A percentile compares a stretch with the other conserved stretches of the same genome.
These are phyloP conservation scores for Coelopa frigida DNA, from an alignment of 1,140 invertebrate species.

Conservation along the genomic window DNA sequence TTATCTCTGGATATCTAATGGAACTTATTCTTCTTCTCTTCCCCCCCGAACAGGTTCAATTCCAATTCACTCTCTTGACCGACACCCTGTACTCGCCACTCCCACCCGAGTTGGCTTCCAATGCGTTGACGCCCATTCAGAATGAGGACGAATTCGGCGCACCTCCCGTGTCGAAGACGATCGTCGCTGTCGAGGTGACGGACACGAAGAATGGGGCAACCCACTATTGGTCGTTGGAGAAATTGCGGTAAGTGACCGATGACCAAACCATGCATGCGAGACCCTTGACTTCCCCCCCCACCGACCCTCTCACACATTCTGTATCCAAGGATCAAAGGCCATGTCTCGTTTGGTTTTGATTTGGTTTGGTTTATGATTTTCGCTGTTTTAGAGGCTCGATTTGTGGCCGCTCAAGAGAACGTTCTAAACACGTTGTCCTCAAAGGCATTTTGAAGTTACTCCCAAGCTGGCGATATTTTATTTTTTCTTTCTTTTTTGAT, in stretches of 20 bases:
- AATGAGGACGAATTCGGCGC: conserved; percentile 62
- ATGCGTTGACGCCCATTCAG: conserved; percentile 39
- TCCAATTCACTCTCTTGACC: conserved; percentile 96
- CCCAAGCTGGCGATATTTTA: conserved; percentile 8
- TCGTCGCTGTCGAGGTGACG: conserved; percentile 98
- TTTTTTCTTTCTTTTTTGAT: conserved; percentile 3
- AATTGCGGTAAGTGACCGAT: conserved; percentile 88
- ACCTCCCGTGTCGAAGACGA: conserved; percentile 73
- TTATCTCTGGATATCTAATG: too few relatives aligned
- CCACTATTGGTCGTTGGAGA: conserved; percentile 98
- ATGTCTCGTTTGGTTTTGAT: background rate
- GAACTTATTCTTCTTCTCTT: background rate
- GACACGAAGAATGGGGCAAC: conserved; percentile 98
- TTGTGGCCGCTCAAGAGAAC: too few relatives aligned
- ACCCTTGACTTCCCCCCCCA: too few relatives aligned
- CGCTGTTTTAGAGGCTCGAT: too few relatives aligned
- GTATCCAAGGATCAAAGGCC: background rate
- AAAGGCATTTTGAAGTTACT: conserved; percentile 14
- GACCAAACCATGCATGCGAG: too few relatives aligned
- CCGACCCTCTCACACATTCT: too few relatives aligned
- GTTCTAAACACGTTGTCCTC: too few relatives aligned
- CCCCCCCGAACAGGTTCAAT: conserved; percentile 88
- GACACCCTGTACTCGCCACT: conserved; percentile 96
- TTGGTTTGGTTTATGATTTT: background rate
- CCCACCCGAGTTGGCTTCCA: conserved; percentile 69